A percentile compares a stretch with the other conserved stretches of the same genome.
Conservation (phyloP, 1,140 invertebrate species). For the Nebria ingens region DNA sequence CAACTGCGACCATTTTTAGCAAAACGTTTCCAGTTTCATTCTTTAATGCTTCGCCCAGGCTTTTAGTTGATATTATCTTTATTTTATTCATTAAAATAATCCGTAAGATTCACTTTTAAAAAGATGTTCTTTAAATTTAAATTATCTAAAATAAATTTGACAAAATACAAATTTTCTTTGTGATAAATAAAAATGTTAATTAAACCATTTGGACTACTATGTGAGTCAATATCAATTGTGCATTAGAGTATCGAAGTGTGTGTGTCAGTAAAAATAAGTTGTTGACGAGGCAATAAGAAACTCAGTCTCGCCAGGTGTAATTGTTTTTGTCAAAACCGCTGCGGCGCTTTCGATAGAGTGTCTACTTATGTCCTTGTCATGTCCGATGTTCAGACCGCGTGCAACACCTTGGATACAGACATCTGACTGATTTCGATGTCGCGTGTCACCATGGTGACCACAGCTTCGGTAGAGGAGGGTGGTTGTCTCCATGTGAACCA, state of each 20-base stretch:
- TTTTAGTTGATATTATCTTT: conserved; percentile 1
- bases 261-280: too few species aligned
- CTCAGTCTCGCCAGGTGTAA: too few species aligned
- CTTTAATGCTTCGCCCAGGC: too few species aligned
- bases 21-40: too few species aligned
- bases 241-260: too few species aligned
- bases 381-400: neutral
- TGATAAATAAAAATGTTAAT: neutral
- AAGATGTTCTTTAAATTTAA: neutral
- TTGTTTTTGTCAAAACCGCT: too few species aligned
- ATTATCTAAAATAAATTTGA: neutral
- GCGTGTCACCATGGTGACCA: conserved; percentile 8
- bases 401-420: conserved; percentile 4
- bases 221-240: too few species aligned
- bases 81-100: too few species aligned
- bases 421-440: neutral
- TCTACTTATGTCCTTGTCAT: neutral
- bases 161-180: neutral
- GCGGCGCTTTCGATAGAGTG: too few species aligned
- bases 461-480: conserved; percentile 5
- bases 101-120: neutral
- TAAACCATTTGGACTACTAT: too few species aligned
- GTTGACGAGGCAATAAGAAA: neutral
- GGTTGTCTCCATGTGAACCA: conserved; percentile 1
- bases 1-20: too few species aligned